Conservation (phyloP, 2,797 vertebrate species). For the Antennarius maculatus region DNA sequence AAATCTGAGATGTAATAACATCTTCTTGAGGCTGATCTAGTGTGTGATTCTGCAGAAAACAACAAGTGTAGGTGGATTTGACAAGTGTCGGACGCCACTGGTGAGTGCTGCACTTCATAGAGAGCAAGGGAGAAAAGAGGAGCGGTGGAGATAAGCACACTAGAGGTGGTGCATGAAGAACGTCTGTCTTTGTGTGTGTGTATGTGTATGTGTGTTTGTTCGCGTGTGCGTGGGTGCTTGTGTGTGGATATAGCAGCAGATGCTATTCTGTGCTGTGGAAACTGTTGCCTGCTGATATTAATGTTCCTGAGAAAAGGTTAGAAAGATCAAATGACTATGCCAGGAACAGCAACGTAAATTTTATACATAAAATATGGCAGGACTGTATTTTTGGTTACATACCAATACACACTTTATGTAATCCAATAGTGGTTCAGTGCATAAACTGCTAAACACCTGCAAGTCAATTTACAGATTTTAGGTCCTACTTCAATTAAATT, state of each 20-base stretch:
- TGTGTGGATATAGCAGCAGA: not conserved
- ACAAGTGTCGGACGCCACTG: not conserved
- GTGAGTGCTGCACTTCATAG: constrained; percentile 32
- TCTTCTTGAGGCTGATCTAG: no score
- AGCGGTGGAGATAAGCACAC: constrained; percentile 11
- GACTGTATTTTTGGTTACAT: not conserved
- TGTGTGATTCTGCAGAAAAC: not conserved
- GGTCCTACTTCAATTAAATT: no score
- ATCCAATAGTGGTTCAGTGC: not conserved
- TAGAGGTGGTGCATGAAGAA: not conserved
- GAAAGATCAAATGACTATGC: constrained; percentile 23
- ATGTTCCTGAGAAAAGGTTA: constrained; percentile 32
- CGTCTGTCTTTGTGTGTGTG: not conserved
- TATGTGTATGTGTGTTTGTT: not conserved
- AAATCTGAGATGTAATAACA: no score
- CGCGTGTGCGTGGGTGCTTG: not conserved
- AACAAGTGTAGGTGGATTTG: not conserved
- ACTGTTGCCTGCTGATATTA: constrained; percentile 37
- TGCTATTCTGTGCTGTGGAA: constrained; percentile 26
- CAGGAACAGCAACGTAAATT: constrained; percentile 21
- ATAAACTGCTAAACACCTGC: not conserved
- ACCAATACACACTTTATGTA: not conserved
- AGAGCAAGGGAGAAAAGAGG: constrained; percentile 8
- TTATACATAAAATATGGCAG: constrained; percentile 8
- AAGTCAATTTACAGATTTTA: no score